Percentiles rank a stretch among this genome's conserved stretches.
These are phyloP conservation scores for Agonopterix heracliana DNA, from an alignment of 2,888 invertebrate species.

Conservation along the genomic window DNA sequence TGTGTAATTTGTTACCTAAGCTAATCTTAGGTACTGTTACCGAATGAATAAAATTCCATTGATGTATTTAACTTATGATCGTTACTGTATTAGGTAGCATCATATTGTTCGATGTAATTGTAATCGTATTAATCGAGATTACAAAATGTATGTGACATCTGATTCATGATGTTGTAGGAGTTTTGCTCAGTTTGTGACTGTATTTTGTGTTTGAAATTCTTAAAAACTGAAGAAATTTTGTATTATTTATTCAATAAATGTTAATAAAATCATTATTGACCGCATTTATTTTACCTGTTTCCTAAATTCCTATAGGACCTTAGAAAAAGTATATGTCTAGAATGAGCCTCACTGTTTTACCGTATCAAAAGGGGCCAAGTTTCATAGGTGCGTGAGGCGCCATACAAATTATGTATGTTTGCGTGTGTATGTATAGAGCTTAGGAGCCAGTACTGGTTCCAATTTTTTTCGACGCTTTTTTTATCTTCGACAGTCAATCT, in stretches of 20 bases:
- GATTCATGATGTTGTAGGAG: constrained; percentile 36
- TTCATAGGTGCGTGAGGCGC: no score
- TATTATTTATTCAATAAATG: constrained; percentile 76
- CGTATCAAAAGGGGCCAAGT: no score
- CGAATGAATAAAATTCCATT: constrained; percentile 43
- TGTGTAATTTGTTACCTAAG: neutral
- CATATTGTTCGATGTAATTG: constrained; percentile 62
- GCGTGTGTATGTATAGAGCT: no score
- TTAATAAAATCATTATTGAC: constrained; percentile 62
- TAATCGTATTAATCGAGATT: constrained; percentile 34
- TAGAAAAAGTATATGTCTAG: no score
- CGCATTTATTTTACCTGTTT: neutral
- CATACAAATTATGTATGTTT: no score
- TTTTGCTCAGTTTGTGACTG: constrained; percentile 64
- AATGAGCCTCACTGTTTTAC: no score
- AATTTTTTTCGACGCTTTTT: no score
- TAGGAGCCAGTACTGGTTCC: no score
- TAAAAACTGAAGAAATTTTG: constrained; percentile 65
- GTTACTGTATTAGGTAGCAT: constrained; percentile 47
- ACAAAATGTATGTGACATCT: constrained; percentile 35
- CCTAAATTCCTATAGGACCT: no score
- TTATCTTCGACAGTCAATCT: no score
- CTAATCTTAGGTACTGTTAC: constrained; percentile 7
- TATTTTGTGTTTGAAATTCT: constrained; percentile 54
- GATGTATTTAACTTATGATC: constrained; percentile 44